Conservation (phyloP, 64 coral and sea anemone species). For the Stichodactyla mertensii region DNA sequence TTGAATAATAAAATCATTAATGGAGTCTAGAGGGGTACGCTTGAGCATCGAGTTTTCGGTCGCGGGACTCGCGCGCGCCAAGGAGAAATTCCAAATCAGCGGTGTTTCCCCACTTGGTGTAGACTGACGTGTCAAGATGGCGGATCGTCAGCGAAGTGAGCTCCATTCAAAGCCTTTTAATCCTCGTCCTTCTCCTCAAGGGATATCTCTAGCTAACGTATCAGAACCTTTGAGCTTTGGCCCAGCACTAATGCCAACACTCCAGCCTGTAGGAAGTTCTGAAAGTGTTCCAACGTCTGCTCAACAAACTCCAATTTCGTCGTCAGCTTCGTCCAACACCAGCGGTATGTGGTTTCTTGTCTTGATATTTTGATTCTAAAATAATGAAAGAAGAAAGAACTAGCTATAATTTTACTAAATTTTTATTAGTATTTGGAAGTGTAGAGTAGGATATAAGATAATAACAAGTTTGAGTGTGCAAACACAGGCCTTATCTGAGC, state of each 20-base stretch:
- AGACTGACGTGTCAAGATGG: slow-evolving; percentile 71
- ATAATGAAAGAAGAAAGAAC: too few relatives aligned
- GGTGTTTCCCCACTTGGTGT: not conserved
- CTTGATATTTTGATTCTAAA: too few relatives aligned
- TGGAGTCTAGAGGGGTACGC: too few relatives aligned
- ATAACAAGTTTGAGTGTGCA: not conserved
- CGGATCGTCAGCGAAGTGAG: slow-evolving; percentile 33
- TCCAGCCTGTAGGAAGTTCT: slow-evolving; percentile 16
- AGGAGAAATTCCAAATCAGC: not conserved
- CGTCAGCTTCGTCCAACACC: not conserved
- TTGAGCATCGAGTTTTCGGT: too few relatives aligned
- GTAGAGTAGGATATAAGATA: too few relatives aligned
- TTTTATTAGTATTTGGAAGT: too few relatives aligned
- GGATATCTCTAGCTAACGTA: slow-evolving; percentile 41
- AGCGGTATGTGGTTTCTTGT: not conserved
- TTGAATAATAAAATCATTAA: too few relatives aligned
- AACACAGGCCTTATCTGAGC: not conserved
- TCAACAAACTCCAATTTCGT: slow-evolving; percentile 14
- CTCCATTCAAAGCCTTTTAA: slow-evolving; percentile 11
- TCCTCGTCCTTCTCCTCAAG: slow-evolving; percentile 36
- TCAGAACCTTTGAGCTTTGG: slow-evolving; percentile 53
- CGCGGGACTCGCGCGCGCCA: too few relatives aligned
- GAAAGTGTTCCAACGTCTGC: not conserved
- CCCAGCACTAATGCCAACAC: slow-evolving; percentile 39
- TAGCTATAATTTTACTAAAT: too few relatives aligned